Percentiles rank a stretch among this genome's conserved stretches.
Evolutionary conservation across 1,140 invertebrate genomes (phyloP).

Genomic region (Pararge aegeria): DNA sequence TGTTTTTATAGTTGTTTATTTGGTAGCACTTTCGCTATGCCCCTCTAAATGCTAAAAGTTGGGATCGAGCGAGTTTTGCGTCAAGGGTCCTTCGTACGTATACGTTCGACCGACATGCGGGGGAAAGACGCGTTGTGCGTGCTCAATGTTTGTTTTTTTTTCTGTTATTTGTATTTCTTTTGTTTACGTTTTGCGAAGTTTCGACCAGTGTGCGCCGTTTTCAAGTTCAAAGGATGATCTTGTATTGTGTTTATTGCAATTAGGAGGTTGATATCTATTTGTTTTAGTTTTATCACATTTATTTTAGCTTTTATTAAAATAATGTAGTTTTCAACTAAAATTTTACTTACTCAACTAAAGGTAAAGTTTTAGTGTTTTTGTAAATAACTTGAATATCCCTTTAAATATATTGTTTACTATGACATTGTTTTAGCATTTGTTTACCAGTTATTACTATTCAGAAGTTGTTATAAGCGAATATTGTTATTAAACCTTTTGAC

Average conservation of each 20-base stretch:
- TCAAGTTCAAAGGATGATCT: constrained; percentile 4
- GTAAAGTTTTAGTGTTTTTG: too few relatives aligned
- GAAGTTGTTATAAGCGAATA: too few relatives aligned
- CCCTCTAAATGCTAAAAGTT: constrained; percentile 60
- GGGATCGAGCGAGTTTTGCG: constrained; percentile 56
- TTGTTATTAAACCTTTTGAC: too few relatives aligned
- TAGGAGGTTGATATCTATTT: too few relatives aligned
- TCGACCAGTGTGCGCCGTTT: constrained; percentile 9
- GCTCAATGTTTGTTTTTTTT: constrained; percentile 11
- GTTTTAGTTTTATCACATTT: too few relatives aligned
- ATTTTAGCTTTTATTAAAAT: too few relatives aligned
- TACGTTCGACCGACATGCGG: constrained; percentile 47
- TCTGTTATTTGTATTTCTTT: constrained; percentile 9
- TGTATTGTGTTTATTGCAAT: neutral
- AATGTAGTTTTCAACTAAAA: too few relatives aligned
- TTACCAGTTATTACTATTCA: too few relatives aligned
- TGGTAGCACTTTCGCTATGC: constrained; percentile 78
- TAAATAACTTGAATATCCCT: too few relatives aligned
- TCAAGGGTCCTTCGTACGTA: constrained; percentile 67
- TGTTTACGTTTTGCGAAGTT: constrained; percentile 12
- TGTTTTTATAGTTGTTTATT: constrained; percentile 82
- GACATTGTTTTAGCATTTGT: too few relatives aligned
- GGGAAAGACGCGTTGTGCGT: constrained; percentile 55
- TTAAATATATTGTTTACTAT: too few relatives aligned
- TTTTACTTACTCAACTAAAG: too few relatives aligned